phyloP scores from a whole-genome alignment of 2,888 invertebrate genomes.

The Linnaemya tessellans region DNA sequence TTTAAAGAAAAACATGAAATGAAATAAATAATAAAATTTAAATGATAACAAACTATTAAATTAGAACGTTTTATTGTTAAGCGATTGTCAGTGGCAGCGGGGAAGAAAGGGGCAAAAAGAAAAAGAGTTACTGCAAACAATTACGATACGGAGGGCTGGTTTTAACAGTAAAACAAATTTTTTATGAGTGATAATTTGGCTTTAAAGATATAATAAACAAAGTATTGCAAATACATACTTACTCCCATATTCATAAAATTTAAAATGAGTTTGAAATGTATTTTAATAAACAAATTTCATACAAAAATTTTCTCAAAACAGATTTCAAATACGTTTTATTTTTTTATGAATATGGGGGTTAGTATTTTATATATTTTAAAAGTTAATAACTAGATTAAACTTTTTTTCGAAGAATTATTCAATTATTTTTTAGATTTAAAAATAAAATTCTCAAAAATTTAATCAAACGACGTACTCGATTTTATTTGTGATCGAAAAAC shows the following conservation, averaged over 20 bases:
- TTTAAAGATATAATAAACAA: neutral
- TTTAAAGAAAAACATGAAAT: slow-evolving; percentile 38
- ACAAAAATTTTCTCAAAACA: too few species aligned
- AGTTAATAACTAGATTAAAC: neutral
- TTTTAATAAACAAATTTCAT: too few species aligned
- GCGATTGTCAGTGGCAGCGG: slow-evolving; percentile 46
- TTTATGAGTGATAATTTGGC: slow-evolving; percentile 1
- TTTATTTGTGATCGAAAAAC: too few species aligned
- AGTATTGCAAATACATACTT: slow-evolving; percentile 1
- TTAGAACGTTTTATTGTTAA: slow-evolving; percentile 18
- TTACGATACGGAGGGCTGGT: neutral
- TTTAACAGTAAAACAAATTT: neutral
- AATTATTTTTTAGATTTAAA: neutral
- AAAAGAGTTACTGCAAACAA: neutral
- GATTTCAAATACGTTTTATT: too few species aligned
- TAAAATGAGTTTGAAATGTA: too few species aligned
- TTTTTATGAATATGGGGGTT: too few species aligned
- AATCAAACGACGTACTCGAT: too few species aligned
- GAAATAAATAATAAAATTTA: slow-evolving; percentile 38
- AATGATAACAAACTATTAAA: slow-evolving; percentile 15
- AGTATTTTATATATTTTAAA: neutral
- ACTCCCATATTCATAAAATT: too few species aligned
- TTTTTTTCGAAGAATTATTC: neutral
- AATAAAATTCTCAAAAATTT: too few species aligned
- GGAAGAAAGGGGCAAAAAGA: neutral